Percentiles rank a stretch among this genome's conserved stretches.
phyloP scores from a whole-genome alignment of 2,797 vertebrate genomes.

The Eutrigla gurnardus region DNA sequence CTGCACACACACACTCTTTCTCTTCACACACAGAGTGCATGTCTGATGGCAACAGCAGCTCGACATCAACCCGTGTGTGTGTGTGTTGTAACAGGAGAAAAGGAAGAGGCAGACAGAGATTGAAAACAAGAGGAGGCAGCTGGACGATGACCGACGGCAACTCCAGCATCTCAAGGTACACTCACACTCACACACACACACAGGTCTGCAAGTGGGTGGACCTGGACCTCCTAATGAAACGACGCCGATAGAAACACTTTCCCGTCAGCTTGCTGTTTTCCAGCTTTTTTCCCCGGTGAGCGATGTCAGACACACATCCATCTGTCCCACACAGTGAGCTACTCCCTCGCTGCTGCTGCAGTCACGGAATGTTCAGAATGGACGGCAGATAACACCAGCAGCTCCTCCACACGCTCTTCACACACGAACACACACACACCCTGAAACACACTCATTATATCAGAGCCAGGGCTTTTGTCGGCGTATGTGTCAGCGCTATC shows the following conservation, averaged over 20 bases:
- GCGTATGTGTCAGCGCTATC: slow-evolving; percentile 72
- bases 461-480: slow-evolving; percentile 67
- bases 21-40: background rate
- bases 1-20: slow-evolving; percentile 20
- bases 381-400: slow-evolving; percentile 68
- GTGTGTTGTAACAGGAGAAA: slow-evolving; percentile 87
- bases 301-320: slow-evolving; percentile 30
- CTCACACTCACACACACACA: slow-evolving; percentile 4
- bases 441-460: slow-evolving; percentile 56
- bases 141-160: slow-evolving; percentile 94
- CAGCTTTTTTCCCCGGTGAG: background rate
- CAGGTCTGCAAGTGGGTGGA: background rate
- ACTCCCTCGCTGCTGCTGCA: slow-evolving; percentile 62
- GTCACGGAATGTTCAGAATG: slow-evolving; percentile 75
- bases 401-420: slow-evolving; percentile 67
- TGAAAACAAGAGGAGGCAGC: slow-evolving; percentile 92
- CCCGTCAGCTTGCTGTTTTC: slow-evolving; percentile 31
- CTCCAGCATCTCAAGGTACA: slow-evolving; percentile 96
- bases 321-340: slow-evolving; percentile 44
- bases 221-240: background rate
- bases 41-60: no score
- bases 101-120: slow-evolving; percentile 93
- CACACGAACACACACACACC: slow-evolving; percentile 33
- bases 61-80: slow-evolving; percentile 1
- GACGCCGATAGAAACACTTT: slow-evolving; percentile 10